Conservation (phyloP, 2,113 vertebrate genomes). For the Sphaerodactylus townsendi region DNA sequence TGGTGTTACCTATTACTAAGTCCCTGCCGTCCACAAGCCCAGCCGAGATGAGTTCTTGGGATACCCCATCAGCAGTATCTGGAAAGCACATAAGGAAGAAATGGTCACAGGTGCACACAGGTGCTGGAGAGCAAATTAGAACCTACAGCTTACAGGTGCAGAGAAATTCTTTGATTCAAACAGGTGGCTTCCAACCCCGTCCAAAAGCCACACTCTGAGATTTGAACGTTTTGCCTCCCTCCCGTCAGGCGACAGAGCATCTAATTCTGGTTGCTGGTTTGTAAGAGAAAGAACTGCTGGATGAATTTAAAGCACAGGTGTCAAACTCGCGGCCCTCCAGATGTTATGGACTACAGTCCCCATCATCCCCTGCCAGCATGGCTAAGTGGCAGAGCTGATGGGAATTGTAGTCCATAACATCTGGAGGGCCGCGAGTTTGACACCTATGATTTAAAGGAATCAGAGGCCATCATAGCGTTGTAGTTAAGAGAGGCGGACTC, state of each 20-base stretch:
- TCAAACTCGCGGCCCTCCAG: too few relatives aligned
- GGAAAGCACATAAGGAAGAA: constrained; percentile 53
- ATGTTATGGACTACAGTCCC: too few relatives aligned
- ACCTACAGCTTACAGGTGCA: too few relatives aligned
- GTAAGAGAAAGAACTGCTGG: not conserved
- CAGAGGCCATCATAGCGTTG: too few relatives aligned
- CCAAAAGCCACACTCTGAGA: not conserved
- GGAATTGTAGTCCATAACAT: too few relatives aligned
- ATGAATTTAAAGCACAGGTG: too few relatives aligned
- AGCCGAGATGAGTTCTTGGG: constrained; percentile 97
- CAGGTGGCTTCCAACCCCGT: not conserved
- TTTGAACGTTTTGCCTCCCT: not conserved
- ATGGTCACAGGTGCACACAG: constrained; percentile 4
- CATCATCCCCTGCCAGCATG: too few relatives aligned
- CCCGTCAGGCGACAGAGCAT: not conserved
- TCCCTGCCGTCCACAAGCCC: constrained; percentile 96
- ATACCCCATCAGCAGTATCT: constrained; percentile 98
- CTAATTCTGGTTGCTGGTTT: not conserved
- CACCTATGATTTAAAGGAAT: too few relatives aligned
- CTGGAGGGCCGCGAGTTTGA: too few relatives aligned
- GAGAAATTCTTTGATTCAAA: not conserved
- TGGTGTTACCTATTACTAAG: constrained; percentile 90
- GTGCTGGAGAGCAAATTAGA: not conserved
- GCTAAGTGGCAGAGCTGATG: too few relatives aligned
- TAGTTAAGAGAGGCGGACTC: too few relatives aligned